Evolutionary conservation across 2,113 vertebrate species (phyloP).

Genomic region (Scophthalmus maximus): DNA sequence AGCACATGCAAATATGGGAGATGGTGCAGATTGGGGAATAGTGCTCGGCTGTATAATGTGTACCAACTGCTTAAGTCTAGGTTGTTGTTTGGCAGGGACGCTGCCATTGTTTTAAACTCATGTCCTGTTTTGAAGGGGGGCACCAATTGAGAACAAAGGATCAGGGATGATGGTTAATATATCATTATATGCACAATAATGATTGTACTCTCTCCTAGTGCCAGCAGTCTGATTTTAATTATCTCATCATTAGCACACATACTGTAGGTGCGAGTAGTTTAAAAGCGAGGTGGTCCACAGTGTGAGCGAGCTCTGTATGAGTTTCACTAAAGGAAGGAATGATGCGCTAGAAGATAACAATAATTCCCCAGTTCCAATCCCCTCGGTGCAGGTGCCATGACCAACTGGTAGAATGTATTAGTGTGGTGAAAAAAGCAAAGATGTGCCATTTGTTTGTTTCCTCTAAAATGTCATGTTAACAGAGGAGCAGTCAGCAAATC

Average conservation of each 20-base stretch:
- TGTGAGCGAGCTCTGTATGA: no score
- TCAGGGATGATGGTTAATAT: slow-evolving; percentile 16
- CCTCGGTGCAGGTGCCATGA: no score
- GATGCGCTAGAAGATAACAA: no score
- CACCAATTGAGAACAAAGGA: slow-evolving; percentile 30
- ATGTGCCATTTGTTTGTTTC: no score
- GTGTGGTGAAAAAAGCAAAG: no score
- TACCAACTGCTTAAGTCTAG: slow-evolving; percentile 67
- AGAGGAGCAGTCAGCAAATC: no score
- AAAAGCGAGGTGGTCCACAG: no score
- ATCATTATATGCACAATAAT: background rate
- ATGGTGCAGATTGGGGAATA: slow-evolving; percentile 70
- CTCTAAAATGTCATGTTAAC: no score
- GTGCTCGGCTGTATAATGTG: slow-evolving; percentile 61
- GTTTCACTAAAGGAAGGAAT: no score
- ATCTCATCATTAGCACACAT: background rate
- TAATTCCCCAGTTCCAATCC: no score
- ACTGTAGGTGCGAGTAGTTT: background rate
- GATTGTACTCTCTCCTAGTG: background rate
- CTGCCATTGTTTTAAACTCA: slow-evolving; percentile 21
- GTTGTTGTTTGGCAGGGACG: slow-evolving; percentile 60
- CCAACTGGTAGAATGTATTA: no score
- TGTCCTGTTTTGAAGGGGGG: background rate
- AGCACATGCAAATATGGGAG: slow-evolving; percentile 81
- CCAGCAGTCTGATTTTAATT: background rate